Percentiles rank a stretch among this genome's conserved stretches.
Conservation (phyloP, 23 tunicate genomes). For the Styela plicata region DNA sequence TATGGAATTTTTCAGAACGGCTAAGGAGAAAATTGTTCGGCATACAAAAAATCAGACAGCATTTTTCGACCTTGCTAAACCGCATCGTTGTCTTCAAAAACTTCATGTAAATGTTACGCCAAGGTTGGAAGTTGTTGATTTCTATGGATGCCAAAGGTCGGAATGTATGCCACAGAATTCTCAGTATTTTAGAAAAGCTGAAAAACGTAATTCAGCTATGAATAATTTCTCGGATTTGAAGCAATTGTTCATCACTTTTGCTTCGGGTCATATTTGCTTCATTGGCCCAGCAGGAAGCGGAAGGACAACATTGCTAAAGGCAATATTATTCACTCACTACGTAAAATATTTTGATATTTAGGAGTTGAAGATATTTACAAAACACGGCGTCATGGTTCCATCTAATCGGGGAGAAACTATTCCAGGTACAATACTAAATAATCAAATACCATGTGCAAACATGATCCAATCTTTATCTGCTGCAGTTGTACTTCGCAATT, state of each 20-base stretch:
- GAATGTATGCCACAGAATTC: background rate
- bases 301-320: slow-evolving; percentile 5
- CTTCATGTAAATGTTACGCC: slow-evolving; percentile 3
- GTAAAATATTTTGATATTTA: too few relatives aligned
- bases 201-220: background rate
- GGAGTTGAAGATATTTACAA: too few relatives aligned
- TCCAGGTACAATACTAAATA: too few relatives aligned
- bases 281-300: slow-evolving; percentile 15
- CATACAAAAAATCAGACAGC: background rate
- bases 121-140: background rate
- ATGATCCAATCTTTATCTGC: too few relatives aligned
- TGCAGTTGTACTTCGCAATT: too few relatives aligned
- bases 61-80: slow-evolving; percentile 4
- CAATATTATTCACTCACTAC: too few relatives aligned
- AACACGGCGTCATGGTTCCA: too few relatives aligned
- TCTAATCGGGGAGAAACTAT: too few relatives aligned
- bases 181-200: background rate
- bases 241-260: background rate
- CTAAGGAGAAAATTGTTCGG: background rate
- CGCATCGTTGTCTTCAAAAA: background rate
- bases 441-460: too few relatives aligned
- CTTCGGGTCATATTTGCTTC: background rate
- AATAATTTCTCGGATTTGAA: background rate
- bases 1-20: too few relatives aligned
- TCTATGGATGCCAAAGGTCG: background rate